Percentiles rank a stretch among this genome's conserved stretches.
phyloP scores from a whole-genome alignment of 2,888 invertebrate species.

The Molanna angustata region DNA sequence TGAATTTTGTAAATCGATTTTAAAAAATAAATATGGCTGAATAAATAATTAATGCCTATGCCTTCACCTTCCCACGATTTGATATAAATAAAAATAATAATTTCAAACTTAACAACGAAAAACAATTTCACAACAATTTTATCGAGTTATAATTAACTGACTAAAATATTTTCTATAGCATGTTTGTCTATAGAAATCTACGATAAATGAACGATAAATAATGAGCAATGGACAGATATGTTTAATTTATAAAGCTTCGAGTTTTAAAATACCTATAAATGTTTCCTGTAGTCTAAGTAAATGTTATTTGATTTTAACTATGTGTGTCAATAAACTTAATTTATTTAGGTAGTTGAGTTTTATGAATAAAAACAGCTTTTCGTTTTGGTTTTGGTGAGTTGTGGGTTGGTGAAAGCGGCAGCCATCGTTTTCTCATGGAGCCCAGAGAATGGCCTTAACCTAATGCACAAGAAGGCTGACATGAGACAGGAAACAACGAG shows the following conservation, averaged over 20 bases:
- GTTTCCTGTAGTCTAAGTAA: not conserved
- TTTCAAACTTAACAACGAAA: conserved; percentile 2
- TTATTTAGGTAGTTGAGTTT: conserved; percentile 34
- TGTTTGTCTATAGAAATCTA: too few relatives aligned
- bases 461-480: conserved; percentile 81
- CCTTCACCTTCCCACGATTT: conserved; percentile 19
- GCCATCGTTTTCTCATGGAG: conserved; percentile 56
- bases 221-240: not conserved
- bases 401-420: conserved; percentile 39
- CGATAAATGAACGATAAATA: not conserved
- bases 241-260: not conserved
- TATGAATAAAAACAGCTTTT: conserved; percentile 71
- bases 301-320: not conserved
- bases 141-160: not conserved
- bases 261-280: not conserved
- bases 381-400: conserved; percentile 40
- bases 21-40: not conserved
- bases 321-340: too few relatives aligned
- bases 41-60: conserved; percentile 6
- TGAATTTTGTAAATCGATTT: too few relatives aligned
- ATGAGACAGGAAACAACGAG: conserved; percentile 81
- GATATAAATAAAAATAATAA: conserved; percentile 14
- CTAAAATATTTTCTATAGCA: too few relatives aligned
- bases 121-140: conserved; percentile 1
- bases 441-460: conserved; percentile 68